Evolutionary conservation across 2,888 invertebrate species (phyloP), one percentile per base, ranked within the genome.

Genomic region (Tiliacea citrago): DNA sequence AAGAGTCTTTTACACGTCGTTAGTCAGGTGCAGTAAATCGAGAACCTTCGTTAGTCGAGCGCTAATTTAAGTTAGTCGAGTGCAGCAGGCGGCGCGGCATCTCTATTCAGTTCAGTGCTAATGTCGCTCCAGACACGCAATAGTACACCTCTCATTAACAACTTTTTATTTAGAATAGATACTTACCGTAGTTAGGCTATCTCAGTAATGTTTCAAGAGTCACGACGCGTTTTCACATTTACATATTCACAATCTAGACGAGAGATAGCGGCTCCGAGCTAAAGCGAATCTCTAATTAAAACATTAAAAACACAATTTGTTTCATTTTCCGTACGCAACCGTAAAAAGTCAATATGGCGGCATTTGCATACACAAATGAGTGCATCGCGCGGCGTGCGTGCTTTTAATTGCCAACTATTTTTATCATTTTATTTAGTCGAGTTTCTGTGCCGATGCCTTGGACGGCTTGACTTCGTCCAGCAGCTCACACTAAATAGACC

Each of bases 231-330:
- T 89, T 89, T 89, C 84, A 88, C 85, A 90, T 91, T 92, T 89
- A 86, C 90, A 92, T 93, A 93, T 92, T 92, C 92, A 91, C 90
- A 90, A 92, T 91, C 90, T 91, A 89, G 88, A 88, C 88, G 87
- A 84, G 83, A 89, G 93, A 94, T 94, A 93, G 92, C 92, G 93
- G 93, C 89, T 80, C 76, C 78, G 78, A 77, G 82, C 89, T 90
- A 91, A 91, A 91, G 90, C 85, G 87, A 89, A 89, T 88, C 88
- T 89, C 91, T 94, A 94, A 95, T 94, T 94, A 94, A 95, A 93
- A 94, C 93, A 92, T 94, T 93, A 92, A 94, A 92, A 92, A 90
- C 88, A 91, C 91, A 92, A 92, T 93, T 93, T 92, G 92, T 92
- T 92, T 90, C 89, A 87, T 90, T 91, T 90, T 90, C 88, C 77